phyloP scores from a whole-genome alignment of 2,888 invertebrate species.

The Galerucella nymphaeae region DNA sequence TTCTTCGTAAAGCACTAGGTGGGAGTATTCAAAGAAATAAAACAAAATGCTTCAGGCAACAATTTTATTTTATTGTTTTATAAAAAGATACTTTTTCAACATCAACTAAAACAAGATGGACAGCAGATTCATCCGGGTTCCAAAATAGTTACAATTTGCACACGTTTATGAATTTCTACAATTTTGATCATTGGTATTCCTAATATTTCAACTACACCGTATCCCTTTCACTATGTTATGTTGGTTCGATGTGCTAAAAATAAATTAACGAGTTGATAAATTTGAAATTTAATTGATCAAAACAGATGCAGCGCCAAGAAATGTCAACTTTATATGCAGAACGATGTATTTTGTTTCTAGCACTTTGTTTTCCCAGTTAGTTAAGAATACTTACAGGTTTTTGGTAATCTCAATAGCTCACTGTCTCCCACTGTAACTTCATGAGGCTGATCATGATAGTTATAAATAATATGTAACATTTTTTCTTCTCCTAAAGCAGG shows the following conservation, averaged over 20 bases:
- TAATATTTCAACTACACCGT: slow-evolving; percentile 47
- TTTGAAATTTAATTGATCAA: too few relatives aligned
- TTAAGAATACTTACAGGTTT: slow-evolving; percentile 69
- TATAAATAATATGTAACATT: slow-evolving; percentile 85
- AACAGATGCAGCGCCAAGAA: too few relatives aligned
- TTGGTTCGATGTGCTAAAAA: slow-evolving; percentile 62
- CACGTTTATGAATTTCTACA: slow-evolving; percentile 39
- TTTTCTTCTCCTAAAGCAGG: slow-evolving; percentile 95
- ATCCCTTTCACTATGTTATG: slow-evolving; percentile 55
- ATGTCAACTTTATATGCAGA: too few relatives aligned
- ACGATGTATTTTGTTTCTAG: too few relatives aligned
- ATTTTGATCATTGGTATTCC: slow-evolving; percentile 39
- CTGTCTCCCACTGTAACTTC: slow-evolving; percentile 83
- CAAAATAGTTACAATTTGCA: slow-evolving; percentile 45
- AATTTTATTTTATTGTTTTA: slow-evolving; percentile 53
- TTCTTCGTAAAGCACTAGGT: not conserved
- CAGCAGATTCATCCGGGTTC: slow-evolving; percentile 40
- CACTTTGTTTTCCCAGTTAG: too few relatives aligned
- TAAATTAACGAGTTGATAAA: not conserved
- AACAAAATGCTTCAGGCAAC: slow-evolving; percentile 38
- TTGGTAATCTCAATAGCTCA: slow-evolving; percentile 83
- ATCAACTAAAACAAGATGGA: slow-evolving; percentile 50
- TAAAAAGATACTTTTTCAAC: slow-evolving; percentile 46
- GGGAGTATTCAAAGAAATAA: slow-evolving; percentile 2
- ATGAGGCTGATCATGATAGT: slow-evolving; percentile 83